Evolutionary conservation across 2,113 vertebrate species (phyloP).

Genomic region (Zosterops japonicus): DNA sequence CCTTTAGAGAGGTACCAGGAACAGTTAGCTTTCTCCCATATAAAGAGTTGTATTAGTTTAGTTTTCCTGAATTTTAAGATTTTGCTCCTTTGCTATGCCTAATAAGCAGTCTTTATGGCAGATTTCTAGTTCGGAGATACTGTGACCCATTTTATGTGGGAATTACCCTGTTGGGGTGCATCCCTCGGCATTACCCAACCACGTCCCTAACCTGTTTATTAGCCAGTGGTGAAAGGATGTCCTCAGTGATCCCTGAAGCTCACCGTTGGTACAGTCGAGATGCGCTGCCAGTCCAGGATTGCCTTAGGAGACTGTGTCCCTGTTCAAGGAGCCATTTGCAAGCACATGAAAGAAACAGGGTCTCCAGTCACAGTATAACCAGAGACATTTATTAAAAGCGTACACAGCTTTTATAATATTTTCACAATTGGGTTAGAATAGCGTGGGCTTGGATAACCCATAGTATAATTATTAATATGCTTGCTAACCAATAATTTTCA

Average conservation of each 20-base stretch:
- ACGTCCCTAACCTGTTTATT: background rate
- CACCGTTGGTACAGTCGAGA: fast-evolving
- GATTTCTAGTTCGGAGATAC: background rate
- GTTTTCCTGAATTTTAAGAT: background rate
- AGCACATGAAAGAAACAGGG: fast-evolving
- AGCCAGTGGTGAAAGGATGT: fast-evolving
- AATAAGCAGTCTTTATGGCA: background rate
- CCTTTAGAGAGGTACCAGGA: background rate
- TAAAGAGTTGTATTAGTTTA: background rate
- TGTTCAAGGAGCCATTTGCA: background rate
- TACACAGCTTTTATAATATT: background rate
- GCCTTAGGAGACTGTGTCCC: background rate
- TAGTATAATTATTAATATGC: background rate
- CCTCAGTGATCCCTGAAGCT: background rate
- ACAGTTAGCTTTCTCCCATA: background rate
- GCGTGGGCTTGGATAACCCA: no score
- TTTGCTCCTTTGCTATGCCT: background rate
- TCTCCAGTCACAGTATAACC: background rate
- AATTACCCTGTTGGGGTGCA: background rate
- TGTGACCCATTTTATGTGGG: background rate
- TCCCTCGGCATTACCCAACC: no score
- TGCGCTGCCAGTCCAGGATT: fast-evolving
- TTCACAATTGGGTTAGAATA: background rate
- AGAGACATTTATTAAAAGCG: no score
- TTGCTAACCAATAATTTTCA: background rate